Evolutionary conservation across 2,888 invertebrate species (phyloP), one percentile per base, ranked within the genome.

Genomic region (Drosophila kambysellisi): DNA sequence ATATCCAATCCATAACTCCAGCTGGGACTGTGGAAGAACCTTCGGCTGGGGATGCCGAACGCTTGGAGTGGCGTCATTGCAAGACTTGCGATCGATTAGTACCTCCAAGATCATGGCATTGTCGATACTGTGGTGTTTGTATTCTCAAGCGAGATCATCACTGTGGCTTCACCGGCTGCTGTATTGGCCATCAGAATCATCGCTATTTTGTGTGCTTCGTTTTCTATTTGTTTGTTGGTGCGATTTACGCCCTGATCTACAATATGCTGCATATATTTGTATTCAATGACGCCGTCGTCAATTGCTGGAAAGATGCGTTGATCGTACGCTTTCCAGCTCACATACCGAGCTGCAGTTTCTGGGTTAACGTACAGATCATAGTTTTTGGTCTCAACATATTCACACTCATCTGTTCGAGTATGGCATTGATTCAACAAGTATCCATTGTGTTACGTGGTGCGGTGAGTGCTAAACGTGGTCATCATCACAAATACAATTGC

Each of bases 31-130:
- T 12, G 12, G 5, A 15, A 30, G 29, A 29, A 0, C 58, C 51
- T 20, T 12, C 46, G 5, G 46, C 33, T 25, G 29, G 6, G 11
- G 30, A 60, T 7, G 12, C n/a, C 4, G 50, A 41, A 1, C 29
- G 35, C 0, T 6, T n/a, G 12, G 64, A 61, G 0, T 75, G 75
- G 75, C 30, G 32, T 1, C n/a, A 51, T 32, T 75, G 75, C 93
- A 91, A 94, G 4, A 93, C 94, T 0, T 99, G 99, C 65, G 96
- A 97, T 90, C 94, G 94, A 52, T 70, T 95, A 7, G 94, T 95
- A 4, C 97, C 97, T 2, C 97, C 98, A 2, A 94, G 99, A 58
- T 96, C 98, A 1, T 98, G 97, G 95, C 99, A 99, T 91, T 99
- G 99, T 91, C 94, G 95, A 5, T 94, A 94, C 6, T 99, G 99